Percentiles rank a stretch among this genome's conserved stretches.
Evolutionary conservation across 2,888 invertebrate genomes (phyloP).

Genomic region (Patella caerulea): DNA sequence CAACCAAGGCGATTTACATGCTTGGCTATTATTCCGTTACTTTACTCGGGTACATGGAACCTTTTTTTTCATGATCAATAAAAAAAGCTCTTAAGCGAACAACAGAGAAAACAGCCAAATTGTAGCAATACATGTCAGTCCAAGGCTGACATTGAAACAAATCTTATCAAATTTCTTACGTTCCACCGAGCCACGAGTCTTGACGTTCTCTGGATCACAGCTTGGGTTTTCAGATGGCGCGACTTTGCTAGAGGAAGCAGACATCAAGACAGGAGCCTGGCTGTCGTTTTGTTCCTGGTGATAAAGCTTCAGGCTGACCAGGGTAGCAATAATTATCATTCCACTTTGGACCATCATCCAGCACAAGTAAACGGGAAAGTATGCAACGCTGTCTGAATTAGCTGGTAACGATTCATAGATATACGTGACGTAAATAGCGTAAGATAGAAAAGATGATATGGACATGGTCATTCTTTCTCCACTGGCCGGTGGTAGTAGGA

Average conservation of each 20-base stretch:
- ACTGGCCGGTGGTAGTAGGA: background rate
- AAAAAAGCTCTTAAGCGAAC: background rate
- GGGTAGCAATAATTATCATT: background rate
- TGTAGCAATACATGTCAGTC: background rate
- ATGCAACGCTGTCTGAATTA: background rate
- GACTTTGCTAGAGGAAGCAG: too few species aligned
- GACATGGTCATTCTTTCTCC: constrained; percentile 9
- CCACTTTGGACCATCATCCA: background rate
- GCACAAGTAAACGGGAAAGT: background rate
- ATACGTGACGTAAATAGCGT: background rate
- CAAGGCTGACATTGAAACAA: background rate
- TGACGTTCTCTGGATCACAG: too few species aligned
- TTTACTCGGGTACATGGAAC: too few species aligned
- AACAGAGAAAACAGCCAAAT: background rate
- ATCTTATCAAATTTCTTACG: background rate
- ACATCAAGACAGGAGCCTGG: too few species aligned
- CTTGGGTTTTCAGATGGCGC: too few species aligned
- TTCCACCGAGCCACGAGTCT: background rate
- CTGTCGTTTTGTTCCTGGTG: background rate
- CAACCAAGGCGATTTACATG: too few species aligned
- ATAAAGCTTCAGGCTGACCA: background rate
- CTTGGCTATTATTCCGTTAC: too few species aligned
- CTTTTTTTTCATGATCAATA: background rate
- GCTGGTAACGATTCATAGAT: constrained; percentile 1
- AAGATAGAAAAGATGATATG: background rate